Conservation (phyloP, 2,888 invertebrate species). For the Kryphioiulus occultus region DNA sequence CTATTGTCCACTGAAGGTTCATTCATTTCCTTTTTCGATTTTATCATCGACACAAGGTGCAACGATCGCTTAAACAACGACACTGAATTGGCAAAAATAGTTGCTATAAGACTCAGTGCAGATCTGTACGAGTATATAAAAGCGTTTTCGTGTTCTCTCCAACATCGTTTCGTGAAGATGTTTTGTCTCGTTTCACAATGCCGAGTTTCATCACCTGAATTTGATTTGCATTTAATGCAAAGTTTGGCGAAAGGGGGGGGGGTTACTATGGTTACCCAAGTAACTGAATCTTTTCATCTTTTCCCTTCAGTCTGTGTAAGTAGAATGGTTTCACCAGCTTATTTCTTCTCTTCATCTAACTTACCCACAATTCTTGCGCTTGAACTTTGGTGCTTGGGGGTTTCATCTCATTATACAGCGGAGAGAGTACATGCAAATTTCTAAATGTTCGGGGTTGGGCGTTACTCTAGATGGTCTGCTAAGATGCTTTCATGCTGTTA, state of each 20-base stretch:
- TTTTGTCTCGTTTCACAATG: conserved; percentile 40
- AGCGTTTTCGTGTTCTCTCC: neutral
- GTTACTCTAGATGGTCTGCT: conserved; percentile 15
- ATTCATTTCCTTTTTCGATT: neutral
- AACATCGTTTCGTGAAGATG: neutral
- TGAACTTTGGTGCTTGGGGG: conserved; percentile 8
- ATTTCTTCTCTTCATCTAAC: neutral
- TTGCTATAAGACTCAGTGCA: neutral
- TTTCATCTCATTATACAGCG: conserved; percentile 4
- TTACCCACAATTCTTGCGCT: neutral
- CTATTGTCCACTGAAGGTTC: neutral
- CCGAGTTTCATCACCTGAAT: conserved; percentile 29
- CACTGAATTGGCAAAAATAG: neutral
- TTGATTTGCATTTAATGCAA: conserved; percentile 39
- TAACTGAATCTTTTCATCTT: conserved; percentile 30
- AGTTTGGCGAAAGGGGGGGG: conserved; percentile 32
- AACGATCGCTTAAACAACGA: neutral
- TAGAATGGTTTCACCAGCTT: neutral
- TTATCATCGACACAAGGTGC: neutral
- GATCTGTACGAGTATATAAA: neutral
- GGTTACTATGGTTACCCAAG: conserved; percentile 17
- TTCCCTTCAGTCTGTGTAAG: neutral
- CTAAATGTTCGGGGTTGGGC: neutral
- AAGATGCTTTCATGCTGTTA: conserved; percentile 9
- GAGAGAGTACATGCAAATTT: neutral